Evolutionary conservation across 1,140 invertebrate genomes (phyloP).

Genomic region (Rhopalosiphum padi): DNA sequence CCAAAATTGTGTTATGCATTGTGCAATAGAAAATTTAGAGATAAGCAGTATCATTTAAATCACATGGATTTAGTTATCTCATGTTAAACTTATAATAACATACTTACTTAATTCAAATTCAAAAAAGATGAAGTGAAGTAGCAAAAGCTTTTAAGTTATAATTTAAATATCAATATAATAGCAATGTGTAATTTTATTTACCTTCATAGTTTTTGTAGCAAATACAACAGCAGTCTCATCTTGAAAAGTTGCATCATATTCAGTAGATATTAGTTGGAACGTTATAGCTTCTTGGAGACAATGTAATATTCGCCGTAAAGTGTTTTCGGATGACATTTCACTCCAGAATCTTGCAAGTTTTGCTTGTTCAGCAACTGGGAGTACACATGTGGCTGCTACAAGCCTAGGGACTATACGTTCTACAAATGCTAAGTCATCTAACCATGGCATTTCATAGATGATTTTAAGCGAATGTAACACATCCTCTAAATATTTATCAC

Average conservation of each 20-base stretch:
- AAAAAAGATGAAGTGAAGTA: neutral
- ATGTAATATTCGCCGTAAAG: conserved; percentile 77
- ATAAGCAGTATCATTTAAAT: neutral
- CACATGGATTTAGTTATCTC: neutral
- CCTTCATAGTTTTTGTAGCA: conserved; percentile 83
- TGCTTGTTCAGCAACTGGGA: conserved; percentile 80
- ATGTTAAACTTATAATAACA: neutral
- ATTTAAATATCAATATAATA: too few species aligned
- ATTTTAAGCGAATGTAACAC: conserved; percentile 83
- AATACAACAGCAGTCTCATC: conserved; percentile 82
- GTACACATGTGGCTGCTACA: conserved; percentile 77
- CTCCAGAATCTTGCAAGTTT: conserved; percentile 82
- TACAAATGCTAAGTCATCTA: conserved; percentile 66
- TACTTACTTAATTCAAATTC: neutral
- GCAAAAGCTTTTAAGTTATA: neutral
- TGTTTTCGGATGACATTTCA: conserved; percentile 64
- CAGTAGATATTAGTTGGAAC: conserved; percentile 76
- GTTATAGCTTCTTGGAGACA: conserved; percentile 89
- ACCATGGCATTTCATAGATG: conserved; percentile 85
- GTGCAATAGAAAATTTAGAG: neutral
- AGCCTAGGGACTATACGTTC: conserved; percentile 66
- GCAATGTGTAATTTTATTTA: neutral
- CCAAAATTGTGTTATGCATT: neutral
- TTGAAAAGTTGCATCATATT: conserved; percentile 79
- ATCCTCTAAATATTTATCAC: conserved; percentile 63